A percentile compares a stretch with the other conserved stretches of the same genome.
These are phyloP conservation scores for Plectrocnemia conspersa DNA, from an alignment of 1,140 invertebrate genomes.

Conservation along the genomic window DNA sequence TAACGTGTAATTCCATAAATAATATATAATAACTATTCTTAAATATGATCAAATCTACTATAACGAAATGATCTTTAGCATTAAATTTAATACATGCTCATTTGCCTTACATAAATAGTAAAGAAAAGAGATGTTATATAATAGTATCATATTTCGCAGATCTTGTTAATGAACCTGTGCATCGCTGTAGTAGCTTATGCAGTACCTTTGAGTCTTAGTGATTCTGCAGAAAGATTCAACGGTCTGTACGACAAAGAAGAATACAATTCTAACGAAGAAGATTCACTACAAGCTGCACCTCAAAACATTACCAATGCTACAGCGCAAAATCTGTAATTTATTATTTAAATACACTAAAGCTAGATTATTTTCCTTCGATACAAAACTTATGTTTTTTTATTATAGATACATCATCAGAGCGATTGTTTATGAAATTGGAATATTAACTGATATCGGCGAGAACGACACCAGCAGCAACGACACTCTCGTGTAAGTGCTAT, in stretches of 20 bases:
- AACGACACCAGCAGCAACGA: conserved; percentile 38
- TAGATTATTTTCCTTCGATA: conserved; percentile 5
- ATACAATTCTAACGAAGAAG: not conserved
- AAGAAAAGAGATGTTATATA: too few relatives aligned
- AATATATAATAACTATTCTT: too few relatives aligned
- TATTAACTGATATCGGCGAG: conserved; percentile 49
- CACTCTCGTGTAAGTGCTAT: conserved; percentile 20
- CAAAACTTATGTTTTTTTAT: conserved; percentile 26
- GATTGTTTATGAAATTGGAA: conserved; percentile 56
- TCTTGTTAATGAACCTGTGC: not conserved
- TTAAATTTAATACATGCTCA: too few relatives aligned
- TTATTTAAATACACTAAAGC: not conserved
- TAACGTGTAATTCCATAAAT: too few relatives aligned
- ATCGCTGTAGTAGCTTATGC: not conserved
- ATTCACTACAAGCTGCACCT: not conserved
- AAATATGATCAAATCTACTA: too few relatives aligned
- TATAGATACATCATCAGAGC: conserved; percentile 54
- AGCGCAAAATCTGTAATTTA: conserved; percentile 19
- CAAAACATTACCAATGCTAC: conserved; percentile 16
- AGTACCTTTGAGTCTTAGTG: not conserved
- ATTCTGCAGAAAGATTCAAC: not conserved
- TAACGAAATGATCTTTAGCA: too few relatives aligned
- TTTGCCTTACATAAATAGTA: too few relatives aligned
- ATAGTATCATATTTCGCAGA: too few relatives aligned
- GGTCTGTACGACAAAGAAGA: too few relatives aligned